These are phyloP conservation scores for Colius striatus DNA, from an alignment of 2,113 vertebrate genomes.

Conservation along the genomic window DNA sequence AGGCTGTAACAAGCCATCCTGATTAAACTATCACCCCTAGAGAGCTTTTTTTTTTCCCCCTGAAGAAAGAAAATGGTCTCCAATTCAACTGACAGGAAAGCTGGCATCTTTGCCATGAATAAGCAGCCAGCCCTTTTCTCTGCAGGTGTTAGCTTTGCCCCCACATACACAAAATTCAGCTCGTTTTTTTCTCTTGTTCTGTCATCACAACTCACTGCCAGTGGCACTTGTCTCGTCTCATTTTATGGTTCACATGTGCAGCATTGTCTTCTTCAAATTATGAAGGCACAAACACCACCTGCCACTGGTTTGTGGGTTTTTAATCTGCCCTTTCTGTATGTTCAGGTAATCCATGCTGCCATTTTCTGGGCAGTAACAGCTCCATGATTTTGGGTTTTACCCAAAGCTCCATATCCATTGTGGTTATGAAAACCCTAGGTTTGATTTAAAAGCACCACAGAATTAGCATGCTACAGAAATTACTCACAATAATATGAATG, in stretches of 20 bases:
- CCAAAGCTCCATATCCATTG: background rate
- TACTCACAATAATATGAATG: background rate
- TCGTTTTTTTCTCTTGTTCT: background rate
- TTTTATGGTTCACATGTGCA: conserved; percentile 4
- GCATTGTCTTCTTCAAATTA: background rate
- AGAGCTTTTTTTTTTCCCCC: background rate
- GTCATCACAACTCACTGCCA: background rate
- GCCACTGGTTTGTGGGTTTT: background rate
- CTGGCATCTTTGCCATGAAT: background rate
- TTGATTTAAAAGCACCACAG: background rate
- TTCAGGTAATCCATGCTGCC: background rate
- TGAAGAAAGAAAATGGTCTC: background rate
- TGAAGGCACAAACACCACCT: conserved; percentile 28
- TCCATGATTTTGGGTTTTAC: background rate
- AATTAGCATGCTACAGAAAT: background rate
- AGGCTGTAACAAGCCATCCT: background rate
- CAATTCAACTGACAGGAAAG: background rate
- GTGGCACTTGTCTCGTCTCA: background rate
- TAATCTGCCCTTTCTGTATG: background rate
- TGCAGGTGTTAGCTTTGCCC: background rate
- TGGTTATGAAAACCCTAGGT: background rate
- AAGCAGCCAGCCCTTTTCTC: background rate
- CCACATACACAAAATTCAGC: background rate
- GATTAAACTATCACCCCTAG: background rate
- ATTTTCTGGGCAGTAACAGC: background rate